A percentile compares a stretch with the other conserved stretches of the same genome.
These are phyloP conservation scores for Ecdyonurus torrentis DNA, from an alignment of 2,888 invertebrate genomes.

Conservation along the genomic window DNA sequence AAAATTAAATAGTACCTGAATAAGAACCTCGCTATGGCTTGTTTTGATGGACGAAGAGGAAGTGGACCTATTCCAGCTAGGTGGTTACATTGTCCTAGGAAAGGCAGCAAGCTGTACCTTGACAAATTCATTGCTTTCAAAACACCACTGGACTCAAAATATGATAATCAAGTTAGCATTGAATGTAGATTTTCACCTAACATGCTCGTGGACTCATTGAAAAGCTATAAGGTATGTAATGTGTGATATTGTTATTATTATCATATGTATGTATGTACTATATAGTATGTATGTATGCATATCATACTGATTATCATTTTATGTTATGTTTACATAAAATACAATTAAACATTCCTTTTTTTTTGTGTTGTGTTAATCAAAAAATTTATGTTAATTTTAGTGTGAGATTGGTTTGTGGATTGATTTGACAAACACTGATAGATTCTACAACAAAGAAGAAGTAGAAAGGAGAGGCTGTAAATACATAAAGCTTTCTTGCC, in stretches of 20 bases:
- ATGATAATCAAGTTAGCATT: conserved; percentile 69
- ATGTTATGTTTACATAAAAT: background rate
- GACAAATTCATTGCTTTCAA: conserved; percentile 87
- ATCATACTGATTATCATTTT: no score
- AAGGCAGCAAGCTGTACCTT: conserved; percentile 50
- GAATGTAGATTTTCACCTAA: conserved; percentile 69
- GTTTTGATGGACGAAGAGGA: background rate
- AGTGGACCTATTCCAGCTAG: conserved; percentile 62
- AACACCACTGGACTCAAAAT: conserved; percentile 73
- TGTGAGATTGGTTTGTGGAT: conserved; percentile 79
- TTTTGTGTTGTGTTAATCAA: background rate
- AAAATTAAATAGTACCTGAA: no score
- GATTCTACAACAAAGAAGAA: conserved; percentile 77
- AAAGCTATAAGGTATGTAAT: conserved; percentile 48
- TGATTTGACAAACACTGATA: conserved; percentile 85
- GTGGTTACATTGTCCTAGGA: conserved; percentile 79
- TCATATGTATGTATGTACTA: background rate
- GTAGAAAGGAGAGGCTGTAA: conserved; percentile 58
- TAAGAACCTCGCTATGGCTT: no score
- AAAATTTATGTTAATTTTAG: conserved; percentile 11
- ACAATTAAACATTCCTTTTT: background rate
- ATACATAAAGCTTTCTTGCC: conserved; percentile 78
- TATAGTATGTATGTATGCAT: background rate
- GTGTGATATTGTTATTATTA: background rate
- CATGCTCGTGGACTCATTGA: conserved; percentile 70